A percentile compares a stretch with the other conserved stretches of the same genome.
phyloP scores from a whole-genome alignment of 2,888 invertebrate species.

The Aspidiotus destructor region DNA sequence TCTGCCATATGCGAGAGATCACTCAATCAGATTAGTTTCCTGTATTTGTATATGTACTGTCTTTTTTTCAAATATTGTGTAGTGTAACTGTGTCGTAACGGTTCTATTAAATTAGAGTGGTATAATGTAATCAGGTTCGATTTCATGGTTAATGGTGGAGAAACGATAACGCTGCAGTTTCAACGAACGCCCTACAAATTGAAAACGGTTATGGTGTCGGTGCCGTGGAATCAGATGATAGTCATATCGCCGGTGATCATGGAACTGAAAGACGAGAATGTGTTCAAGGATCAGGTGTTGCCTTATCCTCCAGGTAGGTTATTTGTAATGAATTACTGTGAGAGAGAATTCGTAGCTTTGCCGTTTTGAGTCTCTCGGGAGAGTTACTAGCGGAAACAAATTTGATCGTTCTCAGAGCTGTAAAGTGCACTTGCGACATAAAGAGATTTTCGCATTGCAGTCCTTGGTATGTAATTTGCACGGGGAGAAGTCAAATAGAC shows the following conservation, averaged over 20 bases:
- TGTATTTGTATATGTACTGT: no score
- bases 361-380: not conserved
- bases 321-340: not conserved
- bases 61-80: no score
- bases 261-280: conserved; percentile 58
- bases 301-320: conserved; percentile 18
- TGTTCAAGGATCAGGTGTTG: conserved; percentile 14
- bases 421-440: no score
- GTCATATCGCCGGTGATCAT: conserved; percentile 80
- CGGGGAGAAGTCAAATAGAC: no score
- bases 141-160: conserved; percentile 96
- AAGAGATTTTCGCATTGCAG: no score
- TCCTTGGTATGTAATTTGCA: no score
- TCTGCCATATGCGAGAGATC: no score
- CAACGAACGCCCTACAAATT: conserved; percentile 89
- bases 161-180: conserved; percentile 92
- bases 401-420: not conserved
- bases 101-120: no score
- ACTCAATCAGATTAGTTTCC: no score
- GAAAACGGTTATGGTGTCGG: conserved; percentile 77
- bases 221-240: conserved; percentile 97
- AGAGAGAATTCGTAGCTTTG: not conserved
- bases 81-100: no score
- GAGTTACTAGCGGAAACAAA: not conserved
- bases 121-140: conserved; percentile 73